A percentile compares a stretch with the other conserved stretches of the same genome.
Conservation (phyloP, 1,140 invertebrate genomes). For the Pogonognathellus flavescens region DNA sequence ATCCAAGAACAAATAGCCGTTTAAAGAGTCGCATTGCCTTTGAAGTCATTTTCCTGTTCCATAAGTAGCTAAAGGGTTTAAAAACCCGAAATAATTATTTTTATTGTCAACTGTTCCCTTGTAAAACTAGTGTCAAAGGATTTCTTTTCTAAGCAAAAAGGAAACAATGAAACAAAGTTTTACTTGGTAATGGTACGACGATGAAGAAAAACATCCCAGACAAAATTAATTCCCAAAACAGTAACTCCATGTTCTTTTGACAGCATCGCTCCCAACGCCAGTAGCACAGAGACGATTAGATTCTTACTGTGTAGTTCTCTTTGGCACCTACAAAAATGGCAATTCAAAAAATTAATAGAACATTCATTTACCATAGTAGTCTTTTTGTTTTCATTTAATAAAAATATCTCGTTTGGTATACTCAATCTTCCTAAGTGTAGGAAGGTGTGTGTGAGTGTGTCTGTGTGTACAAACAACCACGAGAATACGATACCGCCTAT, state of each 20-base stretch:
- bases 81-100: constrained; percentile 51
- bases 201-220: constrained; percentile 68
- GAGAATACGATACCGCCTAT: too few species aligned
- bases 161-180: constrained; percentile 41
- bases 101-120: constrained; percentile 31
- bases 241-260: constrained; percentile 78
- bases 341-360: neutral
- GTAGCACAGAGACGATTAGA: constrained; percentile 57
- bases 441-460: too few species aligned
- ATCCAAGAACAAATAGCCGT: constrained; percentile 62
- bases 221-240: constrained; percentile 71
- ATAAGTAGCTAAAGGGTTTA: constrained; percentile 60
- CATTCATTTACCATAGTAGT: neutral
- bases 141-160: constrained; percentile 5
- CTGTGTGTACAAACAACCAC: too few species aligned
- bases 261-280: constrained; percentile 71
- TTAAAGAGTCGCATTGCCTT: constrained; percentile 59
- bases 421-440: too few species aligned
- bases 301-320: constrained; percentile 53
- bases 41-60: constrained; percentile 54
- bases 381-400: too few species aligned
- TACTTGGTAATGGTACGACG: constrained; percentile 56
- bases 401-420: too few species aligned
- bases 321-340: constrained; percentile 60
- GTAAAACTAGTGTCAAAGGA: neutral